A percentile compares a stretch with the other conserved stretches of the same genome.
These are phyloP conservation scores for Melanerpes aurifrons DNA, from an alignment of 2,113 vertebrate genomes.

Conservation along the genomic window DNA sequence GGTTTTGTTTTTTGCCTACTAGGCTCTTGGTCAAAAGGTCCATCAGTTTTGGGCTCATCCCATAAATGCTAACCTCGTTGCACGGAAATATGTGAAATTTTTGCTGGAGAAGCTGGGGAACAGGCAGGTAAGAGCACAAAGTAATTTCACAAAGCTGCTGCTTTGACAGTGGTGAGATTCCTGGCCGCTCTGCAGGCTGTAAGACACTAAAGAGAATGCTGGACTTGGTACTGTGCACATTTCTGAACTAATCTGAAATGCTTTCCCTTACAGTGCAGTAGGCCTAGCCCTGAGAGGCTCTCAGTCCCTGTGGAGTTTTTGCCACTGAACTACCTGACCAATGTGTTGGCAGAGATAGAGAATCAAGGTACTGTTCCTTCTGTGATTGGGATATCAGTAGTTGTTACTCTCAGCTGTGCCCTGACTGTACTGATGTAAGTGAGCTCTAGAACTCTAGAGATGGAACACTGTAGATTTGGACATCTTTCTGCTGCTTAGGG, in stretches of 20 bases:
- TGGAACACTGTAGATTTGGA: background rate
- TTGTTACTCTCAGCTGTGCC: background rate
- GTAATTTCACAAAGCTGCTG: background rate
- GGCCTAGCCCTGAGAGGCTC: conserved; percentile 70
- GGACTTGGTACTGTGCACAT: background rate
- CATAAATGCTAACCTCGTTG: conserved; percentile 84
- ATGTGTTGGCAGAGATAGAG: conserved; percentile 84
- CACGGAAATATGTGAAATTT: conserved; percentile 83
- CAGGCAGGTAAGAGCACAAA: conserved; percentile 76
- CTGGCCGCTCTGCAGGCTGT: background rate
- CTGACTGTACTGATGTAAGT: background rate
- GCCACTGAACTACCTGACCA: conserved; percentile 88
- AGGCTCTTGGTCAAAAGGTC: conserved; percentile 84
- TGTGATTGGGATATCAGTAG: background rate
- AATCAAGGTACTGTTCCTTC: conserved; percentile 78
- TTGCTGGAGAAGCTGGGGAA: conserved; percentile 80
- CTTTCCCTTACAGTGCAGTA: conserved; percentile 76
- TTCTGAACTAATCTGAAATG: background rate
- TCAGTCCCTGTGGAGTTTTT: conserved; percentile 84
- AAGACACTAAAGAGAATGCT: background rate
- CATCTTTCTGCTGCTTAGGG: background rate
- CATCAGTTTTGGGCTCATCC: conserved; percentile 90
- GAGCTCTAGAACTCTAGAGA: background rate
- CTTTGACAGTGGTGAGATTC: background rate
- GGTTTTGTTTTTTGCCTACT: background rate